Base-by-base conservation (phyloP, 2,113 vertebrate species). In the Hoplias malabaricus region DNA sequence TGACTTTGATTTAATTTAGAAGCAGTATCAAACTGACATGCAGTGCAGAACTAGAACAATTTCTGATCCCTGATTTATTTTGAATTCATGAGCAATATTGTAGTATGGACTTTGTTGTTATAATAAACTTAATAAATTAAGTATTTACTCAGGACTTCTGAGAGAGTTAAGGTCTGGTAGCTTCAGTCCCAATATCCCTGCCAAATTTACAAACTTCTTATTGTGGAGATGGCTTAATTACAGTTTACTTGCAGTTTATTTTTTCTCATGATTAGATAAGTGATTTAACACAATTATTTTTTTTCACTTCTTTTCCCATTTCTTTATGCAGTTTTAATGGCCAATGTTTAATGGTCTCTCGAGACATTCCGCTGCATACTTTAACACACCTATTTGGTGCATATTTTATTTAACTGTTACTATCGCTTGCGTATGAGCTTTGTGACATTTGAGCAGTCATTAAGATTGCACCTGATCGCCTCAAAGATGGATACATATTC, bases 331-430 rank as follows among this genome's bases (percentile, higher is more conserved):
- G 23, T 48, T 14, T 56, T 62, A 71, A 11, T 54, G 62, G 74
- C 66, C 34, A 29, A 29, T 56, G 63, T 77, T 65, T 73, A 73
- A 73, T 68, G 27, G 69, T 77, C 62, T 53, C 65, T 78, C 63
- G 76, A 78, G 76, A 78, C 56, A 71, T 70, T 57, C 48, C 68
- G 66, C 62, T 38, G 43, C 62, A 63, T 40, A n/a, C 36, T 78
- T 73, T 73, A 59, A 82, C 43, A 63, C 74, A 82, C 69, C 75
- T 73, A 69, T 73, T 73, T 54, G 75, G 75, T 77, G 80, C 14
- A 42, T 11, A 21, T 78, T 68, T 80, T 69, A 11, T 57, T 72
- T 66, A 36, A 31, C 2, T 53, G 14, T 73, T 73, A 50, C 63
- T 42, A 40, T 63, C 29, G 75, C 75, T 77, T 76, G 63, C 31